Evolutionary conservation across 92 coral and sea anemone species (phyloP).

Genomic region (Hydrozoanthus gracilis): DNA sequence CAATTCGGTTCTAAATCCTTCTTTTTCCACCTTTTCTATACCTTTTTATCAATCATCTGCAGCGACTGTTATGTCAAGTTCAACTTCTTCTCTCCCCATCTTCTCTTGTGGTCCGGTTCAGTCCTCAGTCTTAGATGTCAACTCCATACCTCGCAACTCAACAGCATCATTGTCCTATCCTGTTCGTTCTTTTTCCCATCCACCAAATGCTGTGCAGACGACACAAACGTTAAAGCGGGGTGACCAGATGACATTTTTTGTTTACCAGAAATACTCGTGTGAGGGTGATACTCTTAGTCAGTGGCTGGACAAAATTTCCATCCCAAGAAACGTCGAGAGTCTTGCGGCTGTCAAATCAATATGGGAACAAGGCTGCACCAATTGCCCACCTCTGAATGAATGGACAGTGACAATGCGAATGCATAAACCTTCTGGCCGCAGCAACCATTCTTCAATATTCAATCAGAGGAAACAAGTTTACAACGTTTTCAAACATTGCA

Average conservation of each 20-base stretch:
- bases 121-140: slow-evolving; percentile 1
- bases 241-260: slow-evolving; percentile 4
- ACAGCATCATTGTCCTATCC: slow-evolving; percentile 4
- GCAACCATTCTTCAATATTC: slow-evolving; percentile 58
- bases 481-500: slow-evolving; percentile 38
- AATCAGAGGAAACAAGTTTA: slow-evolving; percentile 56
- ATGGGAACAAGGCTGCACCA: slow-evolving; percentile 54
- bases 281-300: slow-evolving; percentile 31
- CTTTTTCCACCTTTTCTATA: not conserved
- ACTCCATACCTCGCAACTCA: slow-evolving; percentile 6
- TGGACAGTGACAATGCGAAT: slow-evolving; percentile 56
- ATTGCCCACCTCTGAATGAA: slow-evolving; percentile 58
- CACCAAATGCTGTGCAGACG: not conserved
- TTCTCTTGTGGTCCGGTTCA: slow-evolving; percentile 1
- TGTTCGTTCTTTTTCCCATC: not conserved
- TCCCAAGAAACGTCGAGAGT: slow-evolving; percentile 57
- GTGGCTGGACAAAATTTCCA: slow-evolving; percentile 58
- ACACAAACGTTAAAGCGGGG: slow-evolving; percentile 5
- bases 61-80: slow-evolving; percentile 9
- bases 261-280: not conserved
- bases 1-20: not conserved
- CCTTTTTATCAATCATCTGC: not conserved
- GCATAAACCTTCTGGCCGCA: slow-evolving; percentile 35
- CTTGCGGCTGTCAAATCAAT: slow-evolving; percentile 50
- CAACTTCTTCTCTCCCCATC: slow-evolving; percentile 15